phyloP scores from a whole-genome alignment of 2,797 vertebrate species.

The Rhinichthys osculus region DNA sequence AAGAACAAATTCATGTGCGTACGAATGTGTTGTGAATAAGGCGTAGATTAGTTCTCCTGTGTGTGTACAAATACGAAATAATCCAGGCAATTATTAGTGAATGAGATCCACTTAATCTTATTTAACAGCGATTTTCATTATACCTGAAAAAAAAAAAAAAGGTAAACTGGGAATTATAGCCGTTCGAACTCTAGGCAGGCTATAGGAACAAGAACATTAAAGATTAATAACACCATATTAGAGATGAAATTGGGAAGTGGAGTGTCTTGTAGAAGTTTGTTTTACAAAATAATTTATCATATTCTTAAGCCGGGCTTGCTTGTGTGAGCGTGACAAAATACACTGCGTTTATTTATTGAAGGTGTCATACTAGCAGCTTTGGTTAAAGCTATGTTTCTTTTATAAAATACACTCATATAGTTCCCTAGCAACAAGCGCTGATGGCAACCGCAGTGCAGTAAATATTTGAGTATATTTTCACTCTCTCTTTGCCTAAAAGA shows the following conservation, averaged over 20 bases:
- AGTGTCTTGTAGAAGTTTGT: slow-evolving; percentile 36
- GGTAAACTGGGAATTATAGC: slow-evolving; percentile 16
- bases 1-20: neutral
- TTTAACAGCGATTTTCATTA: slow-evolving; percentile 24
- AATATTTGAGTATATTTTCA: slow-evolving; percentile 58
- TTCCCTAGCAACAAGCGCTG: slow-evolving; percentile 65
- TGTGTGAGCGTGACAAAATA: slow-evolving; percentile 17
- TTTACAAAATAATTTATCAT: slow-evolving; percentile 18
- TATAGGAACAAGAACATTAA: slow-evolving; percentile 18
- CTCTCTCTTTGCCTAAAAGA: slow-evolving; percentile 49
- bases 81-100: neutral
- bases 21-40: neutral
- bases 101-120: slow-evolving; percentile 12
- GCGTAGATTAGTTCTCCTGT: neutral
- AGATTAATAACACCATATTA: slow-evolving; percentile 42
- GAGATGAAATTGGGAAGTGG: slow-evolving; percentile 21
- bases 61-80: neutral
- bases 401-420: slow-evolving; percentile 60
- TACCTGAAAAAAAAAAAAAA: neutral
- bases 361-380: slow-evolving; percentile 55
- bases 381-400: slow-evolving; percentile 52
- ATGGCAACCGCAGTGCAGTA: slow-evolving; percentile 56
- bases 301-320: neutral
- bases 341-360: slow-evolving; percentile 51
- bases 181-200: slow-evolving; percentile 3